Conservation (phyloP, 2,113 vertebrate species). For the Chrysochloris asiatica region DNA sequence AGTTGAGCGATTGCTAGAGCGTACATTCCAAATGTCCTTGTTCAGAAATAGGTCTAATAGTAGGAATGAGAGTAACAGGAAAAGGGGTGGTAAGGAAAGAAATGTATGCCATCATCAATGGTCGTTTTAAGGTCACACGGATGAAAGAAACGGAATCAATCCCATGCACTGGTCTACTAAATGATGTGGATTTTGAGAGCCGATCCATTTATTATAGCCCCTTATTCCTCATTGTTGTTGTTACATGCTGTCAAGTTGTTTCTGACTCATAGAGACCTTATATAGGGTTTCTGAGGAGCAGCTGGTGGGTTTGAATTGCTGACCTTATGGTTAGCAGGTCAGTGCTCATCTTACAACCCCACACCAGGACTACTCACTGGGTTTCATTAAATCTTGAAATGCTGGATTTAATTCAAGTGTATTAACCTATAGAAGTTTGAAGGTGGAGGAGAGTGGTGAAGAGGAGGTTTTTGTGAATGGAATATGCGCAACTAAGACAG, state of each 20-base stretch:
- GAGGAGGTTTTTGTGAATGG: not conserved
- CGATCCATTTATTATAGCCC: not conserved
- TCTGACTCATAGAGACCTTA: no score
- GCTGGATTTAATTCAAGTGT: not conserved
- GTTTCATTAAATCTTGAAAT: not conserved
- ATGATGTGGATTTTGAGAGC: not conserved
- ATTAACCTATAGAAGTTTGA: not conserved
- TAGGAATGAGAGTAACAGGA: not conserved
- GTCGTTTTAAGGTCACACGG: not conserved
- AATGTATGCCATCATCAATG: rapidly evolving
- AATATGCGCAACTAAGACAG: not conserved
- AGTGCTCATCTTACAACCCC: no score
- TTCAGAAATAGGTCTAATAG: not conserved
- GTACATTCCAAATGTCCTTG: not conserved
- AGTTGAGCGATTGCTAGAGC: not conserved
- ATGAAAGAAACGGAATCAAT: not conserved
- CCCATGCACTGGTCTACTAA: not conserved
- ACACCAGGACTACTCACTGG: no score
- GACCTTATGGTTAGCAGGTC: no score
- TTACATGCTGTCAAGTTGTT: no score
- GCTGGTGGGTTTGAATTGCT: no score
- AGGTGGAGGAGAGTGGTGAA: not conserved
- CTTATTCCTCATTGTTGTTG: not conserved
- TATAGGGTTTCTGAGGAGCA: no score
- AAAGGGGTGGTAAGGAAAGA: not conserved